Evolutionary conservation across 2,113 vertebrate genomes (phyloP).

Genomic region (Struthio camelus): DNA sequence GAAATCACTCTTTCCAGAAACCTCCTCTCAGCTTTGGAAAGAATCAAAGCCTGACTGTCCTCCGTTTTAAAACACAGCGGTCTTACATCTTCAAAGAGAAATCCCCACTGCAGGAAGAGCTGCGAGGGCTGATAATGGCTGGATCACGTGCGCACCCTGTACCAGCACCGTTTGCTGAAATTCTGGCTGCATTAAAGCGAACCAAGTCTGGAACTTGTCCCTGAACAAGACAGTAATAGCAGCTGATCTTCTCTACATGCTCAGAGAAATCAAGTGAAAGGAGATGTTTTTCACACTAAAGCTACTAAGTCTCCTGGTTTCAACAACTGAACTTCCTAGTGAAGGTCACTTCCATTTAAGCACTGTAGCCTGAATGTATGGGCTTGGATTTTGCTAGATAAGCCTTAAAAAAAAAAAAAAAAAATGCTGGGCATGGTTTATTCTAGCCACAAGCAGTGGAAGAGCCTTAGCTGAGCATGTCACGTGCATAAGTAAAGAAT

Average conservation of each 20-base stretch:
- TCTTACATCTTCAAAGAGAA: not conserved
- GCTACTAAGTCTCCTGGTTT: not conserved
- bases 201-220: not conserved
- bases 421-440: not conserved
- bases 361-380: no score
- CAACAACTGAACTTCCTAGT: not conserved
- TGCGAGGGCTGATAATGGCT: no score
- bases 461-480: not conserved
- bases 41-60: not conserved
- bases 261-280: not conserved
- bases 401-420: not conserved
- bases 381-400: not conserved
- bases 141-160: no score
- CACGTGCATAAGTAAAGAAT: not conserved
- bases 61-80: not conserved
- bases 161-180: not conserved
- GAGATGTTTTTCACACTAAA: not conserved
- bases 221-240: not conserved
- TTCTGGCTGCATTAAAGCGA: not conserved
- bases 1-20: not conserved
- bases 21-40: not conserved
- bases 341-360: not conserved
- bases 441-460: accelerated
- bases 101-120: not conserved
- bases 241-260: not conserved